Conservation (phyloP, 2,888 invertebrate species). For the Boloria selene region DNA sequence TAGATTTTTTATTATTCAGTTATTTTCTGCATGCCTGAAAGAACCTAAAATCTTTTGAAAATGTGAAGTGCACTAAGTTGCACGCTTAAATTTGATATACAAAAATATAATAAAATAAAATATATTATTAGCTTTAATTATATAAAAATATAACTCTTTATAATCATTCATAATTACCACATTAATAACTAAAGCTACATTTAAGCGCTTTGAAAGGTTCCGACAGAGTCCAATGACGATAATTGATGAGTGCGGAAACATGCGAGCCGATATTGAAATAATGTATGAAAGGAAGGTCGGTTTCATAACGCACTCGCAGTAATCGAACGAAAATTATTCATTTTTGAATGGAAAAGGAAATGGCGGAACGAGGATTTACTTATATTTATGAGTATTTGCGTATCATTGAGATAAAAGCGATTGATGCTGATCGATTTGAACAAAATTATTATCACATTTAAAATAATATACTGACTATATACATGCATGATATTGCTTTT, state of each 20-base stretch:
- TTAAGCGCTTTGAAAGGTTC: constrained; percentile 8
- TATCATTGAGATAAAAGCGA: constrained; percentile 1
- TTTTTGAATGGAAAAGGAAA: constrained; percentile 8
- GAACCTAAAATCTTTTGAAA: no score
- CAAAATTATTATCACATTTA: no score
- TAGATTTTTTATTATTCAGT: no score
- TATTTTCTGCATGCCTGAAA: no score
- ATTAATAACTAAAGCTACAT: constrained; percentile 5
- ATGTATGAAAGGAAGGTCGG: not conserved
- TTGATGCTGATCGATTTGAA: not conserved
- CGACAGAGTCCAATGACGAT: constrained; percentile 3
- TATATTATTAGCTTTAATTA: no score
- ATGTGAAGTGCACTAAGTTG: no score
- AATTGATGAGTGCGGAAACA: constrained; percentile 18
- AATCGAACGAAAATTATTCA: constrained; percentile 9
- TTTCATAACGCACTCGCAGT: constrained; percentile 6
- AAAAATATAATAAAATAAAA: no score
- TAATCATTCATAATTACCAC: not conserved
- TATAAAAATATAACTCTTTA: no score
- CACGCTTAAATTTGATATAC: no score
- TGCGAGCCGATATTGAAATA: constrained; percentile 7
- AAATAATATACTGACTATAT: no score
- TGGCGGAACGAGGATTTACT: constrained; percentile 2
- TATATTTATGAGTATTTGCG: constrained; percentile 3
- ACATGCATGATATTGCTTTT: no score